These are phyloP conservation scores for Mastomys coucha DNA, from an alignment of 2,113 vertebrate species.

Conservation along the genomic window DNA sequence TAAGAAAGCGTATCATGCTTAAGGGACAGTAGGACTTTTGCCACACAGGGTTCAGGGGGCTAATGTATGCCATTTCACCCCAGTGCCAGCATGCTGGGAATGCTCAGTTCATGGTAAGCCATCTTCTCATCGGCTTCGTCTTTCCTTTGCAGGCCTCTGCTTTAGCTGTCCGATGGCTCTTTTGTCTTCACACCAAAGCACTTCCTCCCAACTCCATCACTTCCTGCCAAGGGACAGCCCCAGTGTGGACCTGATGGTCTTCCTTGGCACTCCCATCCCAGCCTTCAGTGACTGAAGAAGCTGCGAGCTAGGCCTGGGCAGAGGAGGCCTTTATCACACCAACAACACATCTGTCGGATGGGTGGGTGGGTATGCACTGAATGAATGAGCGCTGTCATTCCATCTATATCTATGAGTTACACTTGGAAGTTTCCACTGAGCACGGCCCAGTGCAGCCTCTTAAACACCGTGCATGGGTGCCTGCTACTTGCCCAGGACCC, in stretches of 20 bases:
- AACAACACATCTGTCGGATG: background rate
- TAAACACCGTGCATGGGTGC: background rate
- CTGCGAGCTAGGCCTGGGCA: background rate
- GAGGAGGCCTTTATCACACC: background rate
- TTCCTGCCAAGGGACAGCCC: background rate
- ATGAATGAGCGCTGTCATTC: background rate
- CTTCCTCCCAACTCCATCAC: background rate
- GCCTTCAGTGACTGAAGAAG: background rate
- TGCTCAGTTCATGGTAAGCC: background rate
- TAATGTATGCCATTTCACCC: background rate
- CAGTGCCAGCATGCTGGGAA: background rate
- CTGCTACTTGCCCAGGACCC: slow-evolving; percentile 28
- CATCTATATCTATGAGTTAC: background rate
- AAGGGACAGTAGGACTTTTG: background rate
- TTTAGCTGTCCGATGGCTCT: background rate
- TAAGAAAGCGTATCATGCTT: background rate
- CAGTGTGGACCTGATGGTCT: background rate
- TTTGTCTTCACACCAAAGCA: too few species aligned
- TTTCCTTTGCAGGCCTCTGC: background rate
- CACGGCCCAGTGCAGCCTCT: background rate
- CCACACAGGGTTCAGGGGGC: background rate
- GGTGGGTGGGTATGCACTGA: too few species aligned
- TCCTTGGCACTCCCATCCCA: background rate
- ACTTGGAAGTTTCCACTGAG: background rate
- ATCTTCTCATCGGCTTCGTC: background rate